Evolutionary conservation across 2,113 vertebrate species (phyloP), one percentile per base, ranked within the genome.

Genomic region (Suncus etruscus): DNA sequence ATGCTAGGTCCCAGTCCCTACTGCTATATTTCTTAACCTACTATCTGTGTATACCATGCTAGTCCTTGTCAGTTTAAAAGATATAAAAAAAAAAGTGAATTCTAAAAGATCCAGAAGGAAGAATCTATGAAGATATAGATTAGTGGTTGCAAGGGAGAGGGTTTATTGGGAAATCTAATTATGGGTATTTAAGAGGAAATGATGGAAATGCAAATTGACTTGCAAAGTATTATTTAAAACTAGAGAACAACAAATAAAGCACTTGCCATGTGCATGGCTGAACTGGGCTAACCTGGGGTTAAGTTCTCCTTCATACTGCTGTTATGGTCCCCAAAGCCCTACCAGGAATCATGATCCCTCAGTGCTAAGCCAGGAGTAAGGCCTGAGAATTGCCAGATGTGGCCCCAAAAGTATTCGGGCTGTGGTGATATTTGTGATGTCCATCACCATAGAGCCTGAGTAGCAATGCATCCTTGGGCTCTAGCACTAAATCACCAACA

Each of bases 51-150:
- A 81, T 1, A 1, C 8, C 11, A 73, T 61, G 11, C 31, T 76
- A 89, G 73, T 29, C 69, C 79, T 89, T 82, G 66, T 8, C 25
- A 70, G 66, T 48, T 94, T 89, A 78, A 74, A 91, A 63, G 24
- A 25, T 63, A 14, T 16, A 8, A 7, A 54, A 54, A 54, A 73
- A 84, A 88, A 77, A 31, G 6, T 85, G 18, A 91, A 89, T 86
- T 83, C 31, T 75, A 79, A 91, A 94, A 70, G 89, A 85, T 48
- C 27, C 31, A 69, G 4, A 86, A 84, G 11, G 83, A 20, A n/a
- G 87, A 73, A 74, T 82, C 29, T 85, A 92, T 39, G 39, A 0
- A 89, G 14, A 32, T 8, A 86, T 8, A 92, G 48, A 83, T 89
- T 73, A 86, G 31, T 91, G 39, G 79, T 0, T 79, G 32, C 18